Evolutionary conservation across 2,797 vertebrate species (phyloP), one percentile per base, ranked within the genome.

Genomic region (Cottoperca gobio): DNA sequence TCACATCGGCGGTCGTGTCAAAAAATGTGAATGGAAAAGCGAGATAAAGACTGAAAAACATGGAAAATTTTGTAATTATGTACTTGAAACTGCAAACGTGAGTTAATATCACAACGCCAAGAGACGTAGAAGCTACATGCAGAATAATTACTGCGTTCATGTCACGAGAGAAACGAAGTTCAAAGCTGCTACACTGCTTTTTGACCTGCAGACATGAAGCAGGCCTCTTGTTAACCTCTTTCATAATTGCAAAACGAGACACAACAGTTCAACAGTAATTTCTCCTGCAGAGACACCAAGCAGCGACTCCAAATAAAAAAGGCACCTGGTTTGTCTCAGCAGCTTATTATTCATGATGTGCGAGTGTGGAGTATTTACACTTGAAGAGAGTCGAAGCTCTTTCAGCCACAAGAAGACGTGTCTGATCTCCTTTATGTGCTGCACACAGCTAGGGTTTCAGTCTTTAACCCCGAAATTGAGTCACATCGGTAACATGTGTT

Each of bases 401-500:
- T 81, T 70, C 65, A 71, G 73, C 76, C 83, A 35, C 82, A 73
- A 65, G 70, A 79, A 84, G 83, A 89, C 61, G 43, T 74, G 81
- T 83, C 86, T 88, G 90, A 91, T 92, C 84, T 88, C 68, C 54
- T 42, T 77, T 61, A 78, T 71, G 57, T 39, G 76, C 81, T 73
- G 67, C 73, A 52, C 70, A 28, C 76, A 23, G 85, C 85, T 91
- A 73, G 42, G 73, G 84, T 93, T 93, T 91, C 87, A 69, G 57
- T 73, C 85, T 91, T 89, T 81, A 93, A 86, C 86, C 86, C 67
- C 66, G 69, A 65, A 83, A 86, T 84, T 79, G 73, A 90, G 86
- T 88, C 86, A 85, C 83, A 86, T 82, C 74, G 70, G 78, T 57
- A 84, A 91, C 93, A 95, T 91, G 77, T 93, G 93, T 85, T 93